Evolutionary conservation across 2,888 invertebrate genomes (phyloP), one percentile per base, ranked within the genome.

Genomic region (Nomada ruficornis): DNA sequence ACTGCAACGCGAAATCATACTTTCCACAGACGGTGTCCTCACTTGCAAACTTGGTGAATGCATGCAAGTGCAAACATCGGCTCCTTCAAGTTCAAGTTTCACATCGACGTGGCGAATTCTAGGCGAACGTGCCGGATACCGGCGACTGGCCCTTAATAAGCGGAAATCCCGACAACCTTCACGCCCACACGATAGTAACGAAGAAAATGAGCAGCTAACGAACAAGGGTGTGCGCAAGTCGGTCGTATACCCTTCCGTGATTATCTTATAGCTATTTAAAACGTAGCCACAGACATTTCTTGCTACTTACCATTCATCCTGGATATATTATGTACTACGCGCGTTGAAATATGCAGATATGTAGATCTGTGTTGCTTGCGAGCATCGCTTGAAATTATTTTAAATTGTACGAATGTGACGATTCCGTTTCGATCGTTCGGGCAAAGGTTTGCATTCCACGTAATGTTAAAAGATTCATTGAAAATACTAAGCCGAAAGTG

Each of bases 111-210:
- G 72, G 75, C 77, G 67, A 80, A 79, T 87, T 77, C 79, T 79
- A 64, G 13, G 54, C 26, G 75, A 73, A 74, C 63, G 20, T 74
- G 79, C 79, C 84, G 84, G 85, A 88, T 88, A 82, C 74, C 84
- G 55, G 68, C 76, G 50, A 36, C 42, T 69, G 69, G 64, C 84
- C 73, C 77, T 88, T 87, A 87, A 87, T 86, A 88, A 87, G 82
- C 87, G 87, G 84, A 87, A 88, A 83, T 81, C 77, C 84, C 83
- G 77, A 78, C 77, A 83, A 75, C 83, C 87, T 84, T 81, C 76
- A 79, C 84, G 83, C 81, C 83, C 79, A 60, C 72, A 63, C 68
- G 62, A 68, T 82, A 80, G 78, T 71, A 75, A 77, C 73, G 72
- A 82, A 62, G 76, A 62, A 79, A 80, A 81, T 50, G 62, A 74